Conservation (phyloP, 2,113 vertebrate species). For the Chiloscyllium plagiosum region DNA sequence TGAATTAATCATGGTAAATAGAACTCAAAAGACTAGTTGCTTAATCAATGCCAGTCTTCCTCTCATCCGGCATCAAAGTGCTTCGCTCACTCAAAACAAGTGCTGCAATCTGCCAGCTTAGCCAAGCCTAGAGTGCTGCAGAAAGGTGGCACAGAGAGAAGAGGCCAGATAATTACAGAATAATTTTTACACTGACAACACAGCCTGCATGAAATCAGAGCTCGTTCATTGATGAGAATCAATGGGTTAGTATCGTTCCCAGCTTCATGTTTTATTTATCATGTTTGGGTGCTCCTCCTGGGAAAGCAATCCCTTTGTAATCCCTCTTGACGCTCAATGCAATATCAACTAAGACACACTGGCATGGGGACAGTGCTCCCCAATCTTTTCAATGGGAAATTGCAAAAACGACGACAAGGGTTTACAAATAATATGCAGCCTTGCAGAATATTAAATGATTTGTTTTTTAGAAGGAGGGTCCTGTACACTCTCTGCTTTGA, state of each 20-base stretch:
- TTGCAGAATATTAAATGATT: neutral
- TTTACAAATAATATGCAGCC: neutral
- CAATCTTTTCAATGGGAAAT: neutral
- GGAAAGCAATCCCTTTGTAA: conserved; percentile 29
- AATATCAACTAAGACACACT: conserved; percentile 11
- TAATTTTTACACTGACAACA: conserved; percentile 32
- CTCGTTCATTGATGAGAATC: conserved; percentile 27
- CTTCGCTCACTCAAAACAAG: conserved; percentile 27
- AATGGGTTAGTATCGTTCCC: conserved; percentile 27
- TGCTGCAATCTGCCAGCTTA: conserved; percentile 29
- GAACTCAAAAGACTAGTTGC: conserved; percentile 34
- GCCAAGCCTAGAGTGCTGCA: conserved; percentile 17
- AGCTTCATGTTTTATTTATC: conserved; percentile 33
- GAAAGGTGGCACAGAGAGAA: conserved; percentile 32
- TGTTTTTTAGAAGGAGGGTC: neutral
- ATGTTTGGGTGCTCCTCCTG: conserved; percentile 33
- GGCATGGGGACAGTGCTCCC: neutral
- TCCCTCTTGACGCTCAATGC: neutral
- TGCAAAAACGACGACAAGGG: neutral
- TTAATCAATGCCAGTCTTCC: conserved; percentile 35
- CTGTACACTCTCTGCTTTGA: neutral
- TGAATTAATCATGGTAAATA: conserved; percentile 38
- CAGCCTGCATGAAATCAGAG: conserved; percentile 34
- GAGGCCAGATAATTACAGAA: conserved; percentile 36
- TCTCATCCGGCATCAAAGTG: conserved; percentile 33